Conservation (phyloP, 2,797 vertebrate species). For the Betta splendens region DNA sequence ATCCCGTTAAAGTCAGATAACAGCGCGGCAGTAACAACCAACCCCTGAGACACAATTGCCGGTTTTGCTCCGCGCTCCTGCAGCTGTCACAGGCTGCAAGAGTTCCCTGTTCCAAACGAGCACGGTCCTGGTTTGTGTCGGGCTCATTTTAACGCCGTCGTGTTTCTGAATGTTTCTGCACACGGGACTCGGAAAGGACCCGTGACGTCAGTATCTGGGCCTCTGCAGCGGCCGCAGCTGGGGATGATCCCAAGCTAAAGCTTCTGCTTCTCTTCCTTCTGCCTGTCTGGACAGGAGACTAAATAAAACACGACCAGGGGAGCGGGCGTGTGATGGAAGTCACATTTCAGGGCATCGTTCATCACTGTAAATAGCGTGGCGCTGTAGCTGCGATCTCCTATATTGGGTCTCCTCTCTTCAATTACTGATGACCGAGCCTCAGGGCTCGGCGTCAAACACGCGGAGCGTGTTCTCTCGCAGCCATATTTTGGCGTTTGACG, state of each 20-base stretch:
- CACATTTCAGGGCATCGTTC: conserved; percentile 36
- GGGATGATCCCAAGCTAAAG: no score
- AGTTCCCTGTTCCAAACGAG: background rate
- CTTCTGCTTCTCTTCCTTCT: conserved; percentile 3
- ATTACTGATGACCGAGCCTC: no score
- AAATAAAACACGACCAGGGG: conserved; percentile 54
- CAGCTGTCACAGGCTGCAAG: background rate
- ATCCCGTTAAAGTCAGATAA: conserved; percentile 40
- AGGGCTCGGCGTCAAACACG: no score
- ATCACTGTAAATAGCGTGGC: conserved; percentile 19
- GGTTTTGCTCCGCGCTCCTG: background rate
- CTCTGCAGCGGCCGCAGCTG: no score
- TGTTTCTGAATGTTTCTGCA: background rate
- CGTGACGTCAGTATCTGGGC: no score
- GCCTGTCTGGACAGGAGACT: conserved; percentile 16
- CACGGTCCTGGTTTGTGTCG: background rate
- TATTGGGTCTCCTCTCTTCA: conserved; percentile 28
- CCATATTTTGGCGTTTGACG: conserved; percentile 33
- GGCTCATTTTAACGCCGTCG: background rate
- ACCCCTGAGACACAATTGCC: conserved; percentile 3
- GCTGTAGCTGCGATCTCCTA: conserved; percentile 28
- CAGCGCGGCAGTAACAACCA: conserved; percentile 13
- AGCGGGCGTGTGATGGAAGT: conserved; percentile 43
- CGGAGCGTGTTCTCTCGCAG: conserved; percentile 4
- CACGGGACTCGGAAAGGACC: no score